Conservation (phyloP, 2,113 vertebrate species). For the Falco punctatus region DNA sequence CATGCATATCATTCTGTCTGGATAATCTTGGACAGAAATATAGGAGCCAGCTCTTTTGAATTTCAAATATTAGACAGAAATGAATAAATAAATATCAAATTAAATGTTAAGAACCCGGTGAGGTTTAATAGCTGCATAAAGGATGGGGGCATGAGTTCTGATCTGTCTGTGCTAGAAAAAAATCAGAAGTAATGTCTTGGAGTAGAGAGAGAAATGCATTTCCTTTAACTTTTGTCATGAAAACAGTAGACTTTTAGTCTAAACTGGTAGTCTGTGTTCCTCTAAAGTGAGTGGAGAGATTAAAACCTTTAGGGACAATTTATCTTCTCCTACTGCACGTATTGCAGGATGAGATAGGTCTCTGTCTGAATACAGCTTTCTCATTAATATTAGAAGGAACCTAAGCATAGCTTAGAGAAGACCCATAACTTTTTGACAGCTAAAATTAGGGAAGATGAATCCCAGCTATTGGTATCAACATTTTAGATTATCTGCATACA, state of each 20-base stretch:
- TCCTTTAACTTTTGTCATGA: neutral
- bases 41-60: neutral
- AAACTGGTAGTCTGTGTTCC: neutral
- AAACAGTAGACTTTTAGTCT: neutral
- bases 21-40: conserved; percentile 20
- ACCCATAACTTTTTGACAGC: neutral
- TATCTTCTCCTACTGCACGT: neutral
- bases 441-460: neutral
- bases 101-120: neutral
- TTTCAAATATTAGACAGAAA: conserved; percentile 33
- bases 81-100: conserved; percentile 56
- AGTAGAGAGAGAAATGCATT: neutral
- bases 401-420: neutral
- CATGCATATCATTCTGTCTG: neutral
- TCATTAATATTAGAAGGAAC: neutral
- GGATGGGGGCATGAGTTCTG: neutral
- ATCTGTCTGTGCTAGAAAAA: neutral
- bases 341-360: neutral
- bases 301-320: neutral
- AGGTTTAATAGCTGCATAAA: conserved; percentile 1
- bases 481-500: neutral
- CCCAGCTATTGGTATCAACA: neutral
- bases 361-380: neutral
- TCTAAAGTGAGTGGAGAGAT: neutral
- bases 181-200: neutral